Base-by-base conservation (phyloP, 2,113 vertebrate species). In the Trichechus manatus region DNA sequence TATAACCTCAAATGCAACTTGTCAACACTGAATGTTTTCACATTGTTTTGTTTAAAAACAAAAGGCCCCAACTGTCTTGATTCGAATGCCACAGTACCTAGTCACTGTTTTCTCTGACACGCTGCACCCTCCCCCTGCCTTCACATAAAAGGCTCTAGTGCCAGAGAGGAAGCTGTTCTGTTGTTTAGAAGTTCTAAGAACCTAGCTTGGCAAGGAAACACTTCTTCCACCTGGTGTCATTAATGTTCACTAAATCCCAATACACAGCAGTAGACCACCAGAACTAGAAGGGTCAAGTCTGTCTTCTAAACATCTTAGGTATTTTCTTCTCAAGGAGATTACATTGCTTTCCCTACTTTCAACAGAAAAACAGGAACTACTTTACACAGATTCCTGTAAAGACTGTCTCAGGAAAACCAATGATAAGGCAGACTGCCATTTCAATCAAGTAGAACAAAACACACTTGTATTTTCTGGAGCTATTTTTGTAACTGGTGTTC, bases 1-100 rank as follows among this genome's bases (percentile, higher is more conserved):
- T 95, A 94, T 97, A 98, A 97, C 97, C 98, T 98, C 98, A 94
- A 98, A 98, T 97, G 98, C 97, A 98, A 98, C 87, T 98, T 98
- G 96, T 95, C 6, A 97, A 98, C 98, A 97, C 92, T 98, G 97
- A 98, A 97, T 95, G 87, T 98, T 98, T 98, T 97, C 97, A 98
- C 97, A 95, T 78, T 87, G 77, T 95, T 95, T 85, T 90, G 82
- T 92, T 96, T 97, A 95, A 97, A 98, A 98, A 98, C 97, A 96
- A 89, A 91, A 39, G 85, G 70, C 56, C 84, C 50, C 90, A 91
- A 97, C 66, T 81, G 44, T 92, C 94, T 97, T 96, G 98, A 97
- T 94, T 94, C 94, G 78, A 91, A 75, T 50, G 96, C 3, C 1
- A 94, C 39, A 88, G 95, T 44, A 27, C 82, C 89, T 36, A 88